phyloP scores from a whole-genome alignment of 2,888 invertebrate species.

The Melieria picta region DNA sequence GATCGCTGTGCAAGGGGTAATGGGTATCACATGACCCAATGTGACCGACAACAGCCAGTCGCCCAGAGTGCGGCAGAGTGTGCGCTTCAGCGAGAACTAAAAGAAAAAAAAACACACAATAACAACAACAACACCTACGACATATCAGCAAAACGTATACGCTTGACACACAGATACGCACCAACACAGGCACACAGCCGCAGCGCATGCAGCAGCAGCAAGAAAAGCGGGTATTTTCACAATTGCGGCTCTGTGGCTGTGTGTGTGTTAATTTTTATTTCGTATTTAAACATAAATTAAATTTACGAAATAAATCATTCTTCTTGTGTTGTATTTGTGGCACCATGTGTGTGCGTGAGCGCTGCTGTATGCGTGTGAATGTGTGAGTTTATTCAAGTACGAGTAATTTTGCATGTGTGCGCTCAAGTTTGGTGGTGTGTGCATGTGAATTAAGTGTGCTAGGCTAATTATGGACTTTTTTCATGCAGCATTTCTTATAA shows the following conservation, averaged over 20 bases:
- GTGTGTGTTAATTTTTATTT: constrained; percentile 20
- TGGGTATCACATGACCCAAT: constrained; percentile 21
- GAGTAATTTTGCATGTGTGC: too few species aligned
- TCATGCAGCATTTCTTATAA: too few species aligned
- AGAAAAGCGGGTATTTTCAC: too few species aligned
- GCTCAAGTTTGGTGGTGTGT: too few species aligned
- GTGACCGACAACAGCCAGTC: constrained; percentile 11
- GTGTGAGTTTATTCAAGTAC: neutral
- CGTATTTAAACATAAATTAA: constrained; percentile 22
- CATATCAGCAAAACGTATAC: neutral
- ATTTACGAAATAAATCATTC: constrained; percentile 22
- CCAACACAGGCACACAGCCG: neutral
- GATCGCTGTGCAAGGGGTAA: too few species aligned
- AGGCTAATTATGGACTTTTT: too few species aligned
- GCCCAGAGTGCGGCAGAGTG: neutral
- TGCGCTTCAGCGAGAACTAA: neutral
- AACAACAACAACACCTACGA: constrained; percentile 5
- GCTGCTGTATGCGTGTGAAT: neutral
- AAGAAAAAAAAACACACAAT: constrained; percentile 18
- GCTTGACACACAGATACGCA: constrained; percentile 9
- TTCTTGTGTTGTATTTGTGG: neutral
- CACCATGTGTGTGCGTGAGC: neutral
- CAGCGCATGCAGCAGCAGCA: neutral
- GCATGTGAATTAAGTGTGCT: too few species aligned
- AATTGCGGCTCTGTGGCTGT: neutral